Conservation (phyloP, 2,888 invertebrate genomes). For the Standfussiana lucernea region DNA sequence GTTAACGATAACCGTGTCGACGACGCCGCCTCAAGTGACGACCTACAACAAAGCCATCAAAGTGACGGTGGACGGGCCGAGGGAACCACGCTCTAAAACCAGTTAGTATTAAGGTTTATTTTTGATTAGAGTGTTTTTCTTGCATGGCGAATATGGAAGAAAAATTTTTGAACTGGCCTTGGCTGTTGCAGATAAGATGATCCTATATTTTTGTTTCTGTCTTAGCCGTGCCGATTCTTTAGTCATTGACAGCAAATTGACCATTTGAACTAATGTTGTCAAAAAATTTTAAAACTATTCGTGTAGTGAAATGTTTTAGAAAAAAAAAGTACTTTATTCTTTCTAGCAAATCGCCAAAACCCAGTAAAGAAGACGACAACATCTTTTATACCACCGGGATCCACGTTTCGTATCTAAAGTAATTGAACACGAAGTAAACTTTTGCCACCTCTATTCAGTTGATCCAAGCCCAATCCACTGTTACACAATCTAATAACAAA, state of each 20-base stretch:
- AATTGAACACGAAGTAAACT: not conserved
- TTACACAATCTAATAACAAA: not conserved
- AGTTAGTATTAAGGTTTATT: conserved; percentile 85
- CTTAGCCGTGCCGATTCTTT: not conserved
- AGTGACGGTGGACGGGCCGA: conserved; percentile 99
- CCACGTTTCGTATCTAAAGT: not conserved
- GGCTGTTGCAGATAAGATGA: not conserved
- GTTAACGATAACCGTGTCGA: conserved; percentile 98
- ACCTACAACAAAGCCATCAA: conserved; percentile 99
- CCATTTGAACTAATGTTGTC: not conserved
- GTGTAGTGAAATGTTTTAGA: not conserved
- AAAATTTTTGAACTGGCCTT: not conserved
- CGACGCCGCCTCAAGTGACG: conserved; percentile 98
- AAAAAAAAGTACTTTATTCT: not conserved
- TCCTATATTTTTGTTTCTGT: not conserved
- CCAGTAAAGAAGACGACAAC: too few species aligned
- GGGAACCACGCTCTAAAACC: conserved; percentile 98
- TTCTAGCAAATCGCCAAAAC: too few species aligned
- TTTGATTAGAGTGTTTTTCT: not conserved
- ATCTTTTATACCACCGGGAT: too few species aligned
- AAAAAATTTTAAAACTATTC: not conserved
- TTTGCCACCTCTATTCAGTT: not conserved
- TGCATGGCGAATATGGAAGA: not conserved
- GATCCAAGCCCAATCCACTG: not conserved
- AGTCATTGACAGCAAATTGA: not conserved